phyloP scores from a whole-genome alignment of 1,140 invertebrate species.

The Dryas iulia region DNA sequence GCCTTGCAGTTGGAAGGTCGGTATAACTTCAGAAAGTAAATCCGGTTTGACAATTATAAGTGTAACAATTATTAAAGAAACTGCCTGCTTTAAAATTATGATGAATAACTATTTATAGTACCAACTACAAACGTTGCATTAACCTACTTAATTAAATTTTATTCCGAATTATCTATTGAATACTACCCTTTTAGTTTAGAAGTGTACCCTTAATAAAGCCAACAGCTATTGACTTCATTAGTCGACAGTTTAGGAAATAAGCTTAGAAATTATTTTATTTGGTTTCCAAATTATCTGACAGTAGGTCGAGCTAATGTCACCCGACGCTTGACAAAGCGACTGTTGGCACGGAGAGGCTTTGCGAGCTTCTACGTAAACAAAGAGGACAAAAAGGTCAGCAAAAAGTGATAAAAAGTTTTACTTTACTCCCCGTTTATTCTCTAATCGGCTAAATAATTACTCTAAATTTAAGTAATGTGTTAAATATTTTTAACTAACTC shows the following conservation, averaged over 20 bases:
- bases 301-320: conserved; percentile 74
- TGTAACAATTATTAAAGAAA: conserved; percentile 8
- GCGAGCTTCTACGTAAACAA: conserved; percentile 71
- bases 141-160: not conserved
- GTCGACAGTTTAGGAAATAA: conserved; percentile 30
- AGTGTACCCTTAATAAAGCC: not conserved
- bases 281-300: conserved; percentile 73
- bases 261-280: conserved; percentile 67
- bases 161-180: not conserved
- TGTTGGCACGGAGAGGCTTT: conserved; percentile 76
- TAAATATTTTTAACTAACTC: not conserved
- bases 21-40: conserved; percentile 3
- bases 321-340: conserved; percentile 76
- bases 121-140: not conserved
- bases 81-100: not conserved
- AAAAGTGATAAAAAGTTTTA: conserved; percentile 72
- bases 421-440: conserved; percentile 57
- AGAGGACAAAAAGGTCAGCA: conserved; percentile 62
- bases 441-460: conserved; percentile 46
- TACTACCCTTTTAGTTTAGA: not conserved
- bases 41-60: not conserved
- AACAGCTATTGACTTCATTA: conserved; percentile 1
- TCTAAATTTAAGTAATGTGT: not conserved
- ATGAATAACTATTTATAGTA: not conserved
- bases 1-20: not conserved